Conservation (phyloP, 2,797 vertebrate genomes). For the Hoplostethus atlanticus region DNA sequence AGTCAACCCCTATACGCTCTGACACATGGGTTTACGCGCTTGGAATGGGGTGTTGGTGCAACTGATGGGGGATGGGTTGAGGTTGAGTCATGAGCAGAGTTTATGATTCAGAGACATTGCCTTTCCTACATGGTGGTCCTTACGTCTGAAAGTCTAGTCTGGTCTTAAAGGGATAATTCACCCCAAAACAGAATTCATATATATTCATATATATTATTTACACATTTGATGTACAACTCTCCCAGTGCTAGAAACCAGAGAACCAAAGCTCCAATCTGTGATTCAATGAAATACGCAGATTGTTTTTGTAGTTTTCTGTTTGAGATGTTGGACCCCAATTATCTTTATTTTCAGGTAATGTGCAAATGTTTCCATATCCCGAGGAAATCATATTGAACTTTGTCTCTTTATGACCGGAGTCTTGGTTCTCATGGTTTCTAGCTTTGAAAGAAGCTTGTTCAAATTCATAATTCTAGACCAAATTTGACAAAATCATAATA, state of each 20-base stretch:
- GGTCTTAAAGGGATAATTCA: not conserved
- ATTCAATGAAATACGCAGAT: not conserved
- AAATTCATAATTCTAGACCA: not conserved
- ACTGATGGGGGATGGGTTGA: conserved; percentile 14
- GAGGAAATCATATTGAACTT: no score
- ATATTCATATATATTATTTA: not conserved
- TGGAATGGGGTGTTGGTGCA: conserved; percentile 28
- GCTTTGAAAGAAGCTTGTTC: not conserved
- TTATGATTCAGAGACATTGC: conserved; percentile 39
- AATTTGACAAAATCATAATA: not conserved
- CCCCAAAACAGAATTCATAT: not conserved
- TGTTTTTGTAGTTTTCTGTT: not conserved
- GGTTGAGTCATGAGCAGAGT: conserved; percentile 43
- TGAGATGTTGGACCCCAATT: no score
- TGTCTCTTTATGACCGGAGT: no score
- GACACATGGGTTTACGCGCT: conserved; percentile 13
- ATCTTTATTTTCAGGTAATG: no score
- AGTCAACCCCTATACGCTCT: conserved; percentile 24
- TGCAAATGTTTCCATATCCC: no score
- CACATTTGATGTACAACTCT: not conserved
- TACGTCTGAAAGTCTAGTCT: not conserved
- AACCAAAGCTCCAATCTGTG: not conserved
- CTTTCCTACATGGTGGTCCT: conserved; percentile 49
- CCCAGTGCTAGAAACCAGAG: not conserved
- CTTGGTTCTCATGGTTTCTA: not conserved